phyloP scores from a whole-genome alignment of 2,797 vertebrate genomes.

The Ctenosaura bakeri region DNA sequence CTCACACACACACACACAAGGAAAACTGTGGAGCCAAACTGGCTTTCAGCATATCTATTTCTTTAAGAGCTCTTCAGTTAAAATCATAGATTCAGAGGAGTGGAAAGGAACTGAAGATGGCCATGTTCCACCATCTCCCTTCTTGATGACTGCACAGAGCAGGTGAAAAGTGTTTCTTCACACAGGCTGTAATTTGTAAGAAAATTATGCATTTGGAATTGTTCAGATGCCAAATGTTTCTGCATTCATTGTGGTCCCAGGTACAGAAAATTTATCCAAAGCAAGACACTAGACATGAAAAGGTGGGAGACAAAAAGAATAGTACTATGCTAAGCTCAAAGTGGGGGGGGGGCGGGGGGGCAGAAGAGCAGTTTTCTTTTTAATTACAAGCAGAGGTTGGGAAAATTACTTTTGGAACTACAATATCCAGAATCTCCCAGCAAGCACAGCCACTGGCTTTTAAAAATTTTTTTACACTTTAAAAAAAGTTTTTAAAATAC shows the following conservation, averaged over 20 bases:
- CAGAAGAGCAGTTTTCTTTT: not conserved
- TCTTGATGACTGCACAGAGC: slow-evolving; percentile 2
- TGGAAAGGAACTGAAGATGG: not conserved
- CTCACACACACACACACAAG: not conserved
- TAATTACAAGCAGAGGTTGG: not conserved
- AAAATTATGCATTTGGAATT: slow-evolving; percentile 20
- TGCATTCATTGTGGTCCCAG: not conserved
- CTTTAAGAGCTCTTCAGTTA: slow-evolving; percentile 6
- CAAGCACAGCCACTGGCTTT: not conserved
- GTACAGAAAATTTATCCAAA: not conserved
- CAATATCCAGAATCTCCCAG: too few relatives aligned
- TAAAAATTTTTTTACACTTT: not conserved
- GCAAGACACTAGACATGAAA: not conserved
- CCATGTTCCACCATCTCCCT: not conserved
- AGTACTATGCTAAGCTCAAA: not conserved
- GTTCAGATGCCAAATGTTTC: slow-evolving; percentile 7
- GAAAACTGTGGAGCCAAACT: not conserved
- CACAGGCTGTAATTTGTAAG: not conserved
- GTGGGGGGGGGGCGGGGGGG: too few relatives aligned
- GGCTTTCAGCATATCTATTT: not conserved
- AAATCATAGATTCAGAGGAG: not conserved
- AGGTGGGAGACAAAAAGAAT: not conserved
- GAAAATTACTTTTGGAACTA: too few relatives aligned
- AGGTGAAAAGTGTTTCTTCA: slow-evolving; percentile 1
- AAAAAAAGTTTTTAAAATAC: not conserved